These are phyloP conservation scores for Cassiopea xamachana DNA, from an alignment of 30 jellyfish, hydroid and myxozoan species.

Conservation along the genomic window DNA sequence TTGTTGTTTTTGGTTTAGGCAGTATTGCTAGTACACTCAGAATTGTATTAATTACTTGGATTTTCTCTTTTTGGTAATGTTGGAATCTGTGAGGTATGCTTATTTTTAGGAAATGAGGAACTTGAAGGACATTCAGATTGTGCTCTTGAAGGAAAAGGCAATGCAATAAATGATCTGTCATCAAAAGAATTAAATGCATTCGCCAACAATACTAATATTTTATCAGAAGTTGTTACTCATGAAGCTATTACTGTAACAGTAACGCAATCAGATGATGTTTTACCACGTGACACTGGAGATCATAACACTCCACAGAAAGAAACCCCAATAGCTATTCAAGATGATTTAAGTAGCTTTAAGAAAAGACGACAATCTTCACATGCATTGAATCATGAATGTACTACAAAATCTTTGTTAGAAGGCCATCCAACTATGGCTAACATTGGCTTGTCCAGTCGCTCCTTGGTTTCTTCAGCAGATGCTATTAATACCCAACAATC, in stretches of 20 bases:
- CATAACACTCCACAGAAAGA: not conserved
- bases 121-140: not conserved
- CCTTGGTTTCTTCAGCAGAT: not conserved
- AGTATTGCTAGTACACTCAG: too few relatives aligned
- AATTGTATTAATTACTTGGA: too few relatives aligned
- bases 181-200: not conserved
- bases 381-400: not conserved
- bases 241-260: not conserved
- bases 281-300: not conserved
- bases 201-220: not conserved
- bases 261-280: not conserved
- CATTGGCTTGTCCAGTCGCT: not conserved
- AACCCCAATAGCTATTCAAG: not conserved
- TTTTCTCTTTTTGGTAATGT: too few relatives aligned
- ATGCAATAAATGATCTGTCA: not conserved
- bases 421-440: slow-evolving; percentile 61
- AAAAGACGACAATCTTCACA: not conserved
- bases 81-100: too few relatives aligned
- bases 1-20: too few relatives aligned
- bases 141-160: not conserved
- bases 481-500: not conserved
- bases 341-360: not conserved
- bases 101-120: not conserved
- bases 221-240: not conserved
- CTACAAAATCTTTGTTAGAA: slow-evolving; percentile 3